Evolutionary conservation across 1,140 invertebrate species (phyloP), one percentile per base, ranked within the genome.

Genomic region (Scaptomyza montana): DNA sequence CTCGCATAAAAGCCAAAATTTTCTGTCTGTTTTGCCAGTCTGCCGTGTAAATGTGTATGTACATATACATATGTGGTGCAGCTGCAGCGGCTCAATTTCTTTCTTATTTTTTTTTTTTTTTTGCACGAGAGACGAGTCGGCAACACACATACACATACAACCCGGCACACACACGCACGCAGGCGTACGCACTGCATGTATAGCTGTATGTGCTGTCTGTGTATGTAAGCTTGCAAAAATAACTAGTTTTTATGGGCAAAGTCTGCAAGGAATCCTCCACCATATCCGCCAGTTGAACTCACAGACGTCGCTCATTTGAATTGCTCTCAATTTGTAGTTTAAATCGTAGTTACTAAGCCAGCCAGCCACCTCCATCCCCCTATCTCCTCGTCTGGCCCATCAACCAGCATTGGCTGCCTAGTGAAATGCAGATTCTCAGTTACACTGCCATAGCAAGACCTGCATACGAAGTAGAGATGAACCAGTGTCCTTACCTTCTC

Each of bases 181-280:
- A 60, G 21, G 41, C 21, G 47, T 56, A 47, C 28, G 33, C 33
- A 36, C 28, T 45, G n/a, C 25, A 43, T 51, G 16, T 19, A 36
- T 43, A 21, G 6, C 10, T 21, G 12, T 30, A 8, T 59, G 10
- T n/a, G 12, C n/a, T 46, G 46, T 49, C 25, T 30, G 76, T 51
- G 45, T 54, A 56, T 74, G 64, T 61, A 60, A 60, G 8, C 45
- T 74, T 28, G 54, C n/a, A 41, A 74, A 74, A 73, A 82, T 78
- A 81, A 81, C 79, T 82, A 81, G 79, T 81, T 81, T 81, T 74
- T 61, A 39, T 70, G 60, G 53, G 57, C 64, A 55, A 66, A 66
- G 9, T 53, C 33, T 39, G 28, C 63, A 68, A 61, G 41, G 71
- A 65, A 74, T 78, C 75, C 66, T 78, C 72, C 75, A 75, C 61